Evolutionary conservation across 2,113 vertebrate species (phyloP), one percentile per base, ranked within the genome.

Genomic region (Aix galericulata): DNA sequence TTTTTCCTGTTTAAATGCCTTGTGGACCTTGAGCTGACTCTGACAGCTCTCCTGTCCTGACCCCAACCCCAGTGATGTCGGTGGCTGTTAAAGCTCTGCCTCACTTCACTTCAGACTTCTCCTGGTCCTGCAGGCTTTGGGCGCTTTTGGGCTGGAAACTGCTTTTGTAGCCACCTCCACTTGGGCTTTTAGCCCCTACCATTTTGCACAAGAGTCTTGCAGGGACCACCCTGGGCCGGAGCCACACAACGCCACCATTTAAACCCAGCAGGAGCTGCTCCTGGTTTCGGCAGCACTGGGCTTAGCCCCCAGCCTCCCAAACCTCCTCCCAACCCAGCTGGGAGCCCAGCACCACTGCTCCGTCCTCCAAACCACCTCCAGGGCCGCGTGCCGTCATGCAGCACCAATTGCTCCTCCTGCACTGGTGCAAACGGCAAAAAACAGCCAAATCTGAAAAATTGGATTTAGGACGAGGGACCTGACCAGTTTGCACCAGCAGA

Each of bases 381-480:
- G 44, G 32, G 6, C 36, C 4, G 5, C 8, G 46, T 25, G 53
- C 38, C 66, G 55, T 31, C 66, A 42, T 3, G 46, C 2, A 2
- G 22, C 20, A 21, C 46, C 46, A 48, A 48, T 48, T 48, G n/a
- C 64, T 15, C 12, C 0, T 42, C 36, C 14, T 36, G 13, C 64
- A 0, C 52, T 0, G 4, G 8, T 40, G 32, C 1, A 1, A 31
- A 5, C 4, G 66, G 31, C 56, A 42, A 5, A 69, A 42, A 5
- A 69, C 25, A 0, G 8, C n/a, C 13, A 25, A 72, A 8, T 34
- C 2, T 2, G 53, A 16, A 44, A 53, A 11, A 48, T 48, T 8
- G 15, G 9, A 0, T 34, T 48, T 18, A 1, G 29, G 40, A 31
- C 36, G 6, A 10, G 46, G 16, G 29, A 10, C 26, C 34, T 25